Conservation (phyloP, 1,140 invertebrate species). For the Maconellicoccus hirsutus region DNA sequence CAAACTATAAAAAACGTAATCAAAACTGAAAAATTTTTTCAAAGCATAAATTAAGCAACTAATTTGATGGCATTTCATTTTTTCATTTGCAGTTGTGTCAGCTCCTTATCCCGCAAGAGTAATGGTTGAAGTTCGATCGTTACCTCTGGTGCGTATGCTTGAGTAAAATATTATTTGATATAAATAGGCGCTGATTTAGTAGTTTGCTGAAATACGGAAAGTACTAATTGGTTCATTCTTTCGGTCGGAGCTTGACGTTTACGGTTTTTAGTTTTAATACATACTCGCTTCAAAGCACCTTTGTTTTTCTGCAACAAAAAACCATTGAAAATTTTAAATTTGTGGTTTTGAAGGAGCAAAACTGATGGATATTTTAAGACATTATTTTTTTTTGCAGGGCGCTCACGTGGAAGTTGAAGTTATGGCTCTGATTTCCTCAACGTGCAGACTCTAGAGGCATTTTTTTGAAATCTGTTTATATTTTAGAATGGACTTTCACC, state of each 20-base stretch:
- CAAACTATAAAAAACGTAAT: not conserved
- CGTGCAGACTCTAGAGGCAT: not conserved
- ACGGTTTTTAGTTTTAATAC: not conserved
- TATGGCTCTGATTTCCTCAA: not conserved
- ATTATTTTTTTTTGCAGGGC: not conserved
- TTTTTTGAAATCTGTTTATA: not conserved
- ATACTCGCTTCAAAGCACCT: not conserved
- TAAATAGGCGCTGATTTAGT: not conserved
- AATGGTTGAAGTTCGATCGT: not conserved
- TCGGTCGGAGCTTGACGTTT: not conserved
- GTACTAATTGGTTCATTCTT: not conserved
- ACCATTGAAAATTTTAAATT: not conserved
- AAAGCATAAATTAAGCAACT: not conserved
- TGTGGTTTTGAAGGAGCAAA: not conserved
- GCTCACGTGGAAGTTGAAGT: not conserved
- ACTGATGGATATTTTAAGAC: too few relatives aligned
- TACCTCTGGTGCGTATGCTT: not conserved
- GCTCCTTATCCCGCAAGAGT: conserved; percentile 2
- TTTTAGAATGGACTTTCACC: not conserved
- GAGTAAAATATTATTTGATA: not conserved
- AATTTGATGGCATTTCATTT: not conserved
- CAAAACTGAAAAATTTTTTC: not conserved
- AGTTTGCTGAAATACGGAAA: not conserved
- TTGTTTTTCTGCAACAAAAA: not conserved
- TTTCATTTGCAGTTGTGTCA: not conserved